A percentile compares a stretch with the other conserved stretches of the same genome.
phyloP scores from a whole-genome alignment of 1,140 invertebrate genomes.

The Drosophila mauritiana region DNA sequence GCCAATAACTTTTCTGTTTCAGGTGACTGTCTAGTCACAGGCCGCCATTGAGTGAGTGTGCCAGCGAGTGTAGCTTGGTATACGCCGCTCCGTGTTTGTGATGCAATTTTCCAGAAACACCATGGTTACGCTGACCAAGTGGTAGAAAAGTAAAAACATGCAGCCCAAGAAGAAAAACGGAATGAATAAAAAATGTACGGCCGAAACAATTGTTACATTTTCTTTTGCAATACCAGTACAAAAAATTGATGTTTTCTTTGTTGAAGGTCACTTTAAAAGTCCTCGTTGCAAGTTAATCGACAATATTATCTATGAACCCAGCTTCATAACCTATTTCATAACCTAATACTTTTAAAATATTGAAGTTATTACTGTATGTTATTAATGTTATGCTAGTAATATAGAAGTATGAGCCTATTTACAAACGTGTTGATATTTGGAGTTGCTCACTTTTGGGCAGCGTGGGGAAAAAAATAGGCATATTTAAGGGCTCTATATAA shows the following conservation, averaged over 20 bases:
- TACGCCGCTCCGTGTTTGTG: slow-evolving; percentile 54
- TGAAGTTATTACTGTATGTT: too few relatives aligned
- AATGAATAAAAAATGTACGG: slow-evolving; percentile 1
- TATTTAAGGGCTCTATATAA: too few relatives aligned
- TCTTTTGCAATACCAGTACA: slow-evolving; percentile 5
- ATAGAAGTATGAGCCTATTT: too few relatives aligned
- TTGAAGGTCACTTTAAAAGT: neutral
- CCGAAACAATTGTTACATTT: slow-evolving; percentile 11
- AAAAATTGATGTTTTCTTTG: neutral
- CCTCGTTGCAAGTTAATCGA: too few relatives aligned
- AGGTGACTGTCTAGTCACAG: slow-evolving; percentile 9
- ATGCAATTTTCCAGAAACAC: slow-evolving; percentile 75
- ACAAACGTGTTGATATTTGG: too few relatives aligned
- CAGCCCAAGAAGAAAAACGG: slow-evolving; percentile 7
- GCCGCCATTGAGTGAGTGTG: slow-evolving; percentile 21
- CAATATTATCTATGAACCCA: too few relatives aligned
- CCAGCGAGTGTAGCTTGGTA: slow-evolving; percentile 48
- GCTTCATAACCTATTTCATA: too few relatives aligned
- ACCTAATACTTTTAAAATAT: too few relatives aligned
- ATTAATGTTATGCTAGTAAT: too few relatives aligned
- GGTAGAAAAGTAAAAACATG: slow-evolving; percentile 14
- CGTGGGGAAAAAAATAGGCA: too few relatives aligned
- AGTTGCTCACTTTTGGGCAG: too few relatives aligned
- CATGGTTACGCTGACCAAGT: slow-evolving; percentile 59
- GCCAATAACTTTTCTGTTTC: slow-evolving; percentile 9